Evolutionary conservation across 2,113 vertebrate genomes (phyloP), one percentile per base, ranked within the genome.

Genomic region (Sander vitreus): DNA sequence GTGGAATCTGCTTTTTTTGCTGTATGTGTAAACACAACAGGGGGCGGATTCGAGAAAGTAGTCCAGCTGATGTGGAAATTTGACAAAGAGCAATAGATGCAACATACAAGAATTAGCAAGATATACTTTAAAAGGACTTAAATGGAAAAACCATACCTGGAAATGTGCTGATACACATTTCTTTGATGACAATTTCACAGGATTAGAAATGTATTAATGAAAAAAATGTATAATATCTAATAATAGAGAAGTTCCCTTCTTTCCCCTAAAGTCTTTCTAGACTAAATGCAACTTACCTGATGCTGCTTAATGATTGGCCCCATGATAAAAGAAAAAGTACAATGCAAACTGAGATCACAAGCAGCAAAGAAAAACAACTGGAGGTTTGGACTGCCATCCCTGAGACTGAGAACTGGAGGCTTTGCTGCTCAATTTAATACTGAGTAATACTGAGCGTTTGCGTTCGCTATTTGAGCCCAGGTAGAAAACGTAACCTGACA

Each of bases 281-380:
- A 13, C 0, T 55, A 63, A 55, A 58, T 3, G 33, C 8, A 57
- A 68, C 93, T 83, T 84, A 94, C 94, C 83, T 48, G 4, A 15
- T 9, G 5, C 0, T 33, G 18, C 10, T 5, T 10, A 18, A 19
- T 0, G 79, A 10, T 8, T 23, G 0, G 14, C 4, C 65, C 79
- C 59, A 86, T 14, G 73, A 78, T 0, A 92, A 6, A 9, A 85
- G 0, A 15, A 81, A 80, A 48, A 81, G 1, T 2, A 88, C 0
- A 23, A 47, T 0, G 6, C 62, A 59, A 33, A 30, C 1, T 10
- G 51, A 45, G 2, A 88, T 3, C n/a, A 86, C 4, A 25, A 81
- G 11, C 5, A 76, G 21, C 48, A 60, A 13, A 60, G 1, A 15
- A 25, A 80, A 68, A 13, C 27, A 1, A 21, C 21, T 39, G 13